A percentile compares a stretch with the other conserved stretches of the same genome.
Evolutionary conservation across 2,888 invertebrate genomes (phyloP).

Genomic region (Melieria picta): DNA sequence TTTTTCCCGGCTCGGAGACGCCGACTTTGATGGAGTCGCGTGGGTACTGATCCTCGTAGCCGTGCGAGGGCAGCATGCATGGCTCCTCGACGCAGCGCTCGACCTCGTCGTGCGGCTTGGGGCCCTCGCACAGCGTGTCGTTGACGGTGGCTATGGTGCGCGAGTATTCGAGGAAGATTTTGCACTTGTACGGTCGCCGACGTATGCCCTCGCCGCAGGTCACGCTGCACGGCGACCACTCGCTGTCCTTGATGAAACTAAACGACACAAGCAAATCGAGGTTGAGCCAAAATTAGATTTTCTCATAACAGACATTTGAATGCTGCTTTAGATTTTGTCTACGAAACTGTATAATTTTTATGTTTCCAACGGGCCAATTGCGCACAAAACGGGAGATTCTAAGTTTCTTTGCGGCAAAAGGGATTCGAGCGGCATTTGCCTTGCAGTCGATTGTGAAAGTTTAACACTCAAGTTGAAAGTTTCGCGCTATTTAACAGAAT

Average conservation of each 20-base stretch:
- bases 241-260: slow-evolving; percentile 88
- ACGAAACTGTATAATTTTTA: too few relatives aligned
- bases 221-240: slow-evolving; percentile 92
- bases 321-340: too few relatives aligned
- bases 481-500: too few relatives aligned
- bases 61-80: slow-evolving; percentile 75
- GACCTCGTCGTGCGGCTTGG: slow-evolving; percentile 82
- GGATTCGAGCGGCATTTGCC: too few relatives aligned
- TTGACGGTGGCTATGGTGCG: slow-evolving; percentile 88
- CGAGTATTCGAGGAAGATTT: slow-evolving; percentile 92
- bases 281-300: too few relatives aligned
- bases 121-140: slow-evolving; percentile 87
- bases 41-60: slow-evolving; percentile 66
- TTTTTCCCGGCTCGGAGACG: slow-evolving; percentile 79
- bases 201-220: slow-evolving; percentile 90
- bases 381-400: too few relatives aligned
- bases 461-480: too few relatives aligned
- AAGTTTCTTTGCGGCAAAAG: too few relatives aligned
- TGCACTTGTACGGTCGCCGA: slow-evolving; percentile 91
- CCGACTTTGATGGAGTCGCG: slow-evolving; percentile 71
- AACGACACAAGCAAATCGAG: slow-evolving; percentile 34
- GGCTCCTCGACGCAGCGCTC: slow-evolving; percentile 84
- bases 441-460: too few relatives aligned
- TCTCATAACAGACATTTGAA: too few relatives aligned
- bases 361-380: too few relatives aligned